Conservation (phyloP, 2,113 vertebrate genomes). For the Esox niger region DNA sequence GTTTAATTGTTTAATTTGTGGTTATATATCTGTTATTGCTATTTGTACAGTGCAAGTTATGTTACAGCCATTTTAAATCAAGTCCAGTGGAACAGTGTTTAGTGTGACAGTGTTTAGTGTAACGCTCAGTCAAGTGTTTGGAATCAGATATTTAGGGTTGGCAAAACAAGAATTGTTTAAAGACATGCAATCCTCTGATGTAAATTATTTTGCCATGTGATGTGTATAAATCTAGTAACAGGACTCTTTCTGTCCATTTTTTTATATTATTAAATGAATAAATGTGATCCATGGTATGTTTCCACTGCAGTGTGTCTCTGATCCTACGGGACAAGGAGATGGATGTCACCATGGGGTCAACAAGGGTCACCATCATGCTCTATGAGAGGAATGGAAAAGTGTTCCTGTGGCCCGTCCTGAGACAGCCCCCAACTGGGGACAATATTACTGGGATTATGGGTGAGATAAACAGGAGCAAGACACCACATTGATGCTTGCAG, state of each 20-base stretch:
- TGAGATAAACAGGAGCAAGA: conserved; percentile 31
- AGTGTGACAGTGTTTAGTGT: no score
- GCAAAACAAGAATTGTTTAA: background rate
- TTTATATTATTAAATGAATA: background rate
- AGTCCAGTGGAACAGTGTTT: no score
- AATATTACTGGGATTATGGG: conserved; percentile 48
- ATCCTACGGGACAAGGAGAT: conserved; percentile 40
- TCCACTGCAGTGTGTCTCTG: conserved; percentile 41
- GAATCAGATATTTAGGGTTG: background rate
- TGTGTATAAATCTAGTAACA: no score
- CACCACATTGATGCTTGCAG: no score
- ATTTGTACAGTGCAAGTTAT: background rate
- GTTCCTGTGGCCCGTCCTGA: conserved; percentile 64
- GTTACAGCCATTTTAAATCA: no score
- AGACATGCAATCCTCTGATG: no score
- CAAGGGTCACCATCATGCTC: conserved; percentile 46
- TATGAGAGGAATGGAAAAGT: conserved; percentile 9
- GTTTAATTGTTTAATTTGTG: background rate
- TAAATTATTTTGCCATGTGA: no score
- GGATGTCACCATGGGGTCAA: conserved; percentile 40
- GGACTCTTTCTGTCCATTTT: background rate
- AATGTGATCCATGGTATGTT: background rate
- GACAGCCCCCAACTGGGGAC: conserved; percentile 24
- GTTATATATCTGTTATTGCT: background rate
- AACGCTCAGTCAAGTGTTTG: no score